These are phyloP conservation scores for Cephalophus harveyi DNA, from an alignment of 2,113 vertebrate genomes.

Conservation along the genomic window DNA sequence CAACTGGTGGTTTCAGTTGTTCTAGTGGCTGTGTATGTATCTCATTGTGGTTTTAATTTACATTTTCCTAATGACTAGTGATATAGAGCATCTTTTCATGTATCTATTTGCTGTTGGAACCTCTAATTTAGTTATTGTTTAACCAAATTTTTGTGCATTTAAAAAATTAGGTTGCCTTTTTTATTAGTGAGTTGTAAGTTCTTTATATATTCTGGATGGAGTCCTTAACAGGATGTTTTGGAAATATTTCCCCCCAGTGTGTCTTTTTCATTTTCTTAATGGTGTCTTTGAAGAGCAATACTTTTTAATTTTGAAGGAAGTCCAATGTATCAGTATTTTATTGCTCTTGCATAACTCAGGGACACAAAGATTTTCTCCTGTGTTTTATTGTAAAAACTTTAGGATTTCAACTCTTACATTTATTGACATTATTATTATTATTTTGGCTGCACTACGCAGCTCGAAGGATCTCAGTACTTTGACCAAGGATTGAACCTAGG, in stretches of 20 bases:
- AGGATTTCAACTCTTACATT: background rate
- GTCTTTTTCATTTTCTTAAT: background rate
- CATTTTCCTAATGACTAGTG: background rate
- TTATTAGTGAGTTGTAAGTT: background rate
- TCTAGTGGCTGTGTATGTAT: background rate
- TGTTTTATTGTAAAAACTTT: background rate
- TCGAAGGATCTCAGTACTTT: background rate
- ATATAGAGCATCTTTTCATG: background rate
- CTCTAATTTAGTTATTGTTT: background rate
- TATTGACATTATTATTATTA: background rate
- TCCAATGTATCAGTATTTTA: background rate
- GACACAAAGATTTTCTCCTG: background rate
- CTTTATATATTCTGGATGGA: background rate
- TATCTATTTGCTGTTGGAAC: background rate
- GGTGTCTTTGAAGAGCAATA: background rate
- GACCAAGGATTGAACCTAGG: background rate
- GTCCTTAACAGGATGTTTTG: background rate
- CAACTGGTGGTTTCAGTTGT: background rate
- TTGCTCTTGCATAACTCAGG: background rate
- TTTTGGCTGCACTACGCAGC: background rate
- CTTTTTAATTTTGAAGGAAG: conserved; percentile 14
- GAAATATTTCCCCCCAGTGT: background rate
- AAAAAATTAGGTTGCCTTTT: background rate
- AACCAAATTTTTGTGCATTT: background rate
- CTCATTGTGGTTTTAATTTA: conserved; percentile 1